Evolutionary conservation across 2,113 vertebrate genomes (phyloP), one percentile per base, ranked within the genome.

Genomic region (Xenopus borealis): DNA sequence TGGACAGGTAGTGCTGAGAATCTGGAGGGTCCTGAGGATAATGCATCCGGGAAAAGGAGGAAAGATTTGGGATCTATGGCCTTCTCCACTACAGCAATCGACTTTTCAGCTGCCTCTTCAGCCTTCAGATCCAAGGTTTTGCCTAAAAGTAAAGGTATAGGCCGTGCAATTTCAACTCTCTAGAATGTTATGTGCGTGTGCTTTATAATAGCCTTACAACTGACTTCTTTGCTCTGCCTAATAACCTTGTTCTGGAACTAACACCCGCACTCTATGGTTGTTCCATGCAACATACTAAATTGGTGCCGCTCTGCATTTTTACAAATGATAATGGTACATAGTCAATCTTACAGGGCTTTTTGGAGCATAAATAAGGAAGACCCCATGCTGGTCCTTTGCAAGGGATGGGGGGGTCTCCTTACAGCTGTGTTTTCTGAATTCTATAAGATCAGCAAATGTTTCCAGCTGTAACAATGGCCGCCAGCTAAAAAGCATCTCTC

Each of bases 1-100:
- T 98, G 97, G 96, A 91, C 93, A 69, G 90, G 94, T 90, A 99
- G 97, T 92, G 92, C 86, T 69, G 97, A 99, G 80, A 93, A 95
- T 90, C 91, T 95, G 89, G 94, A 95, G 82, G 91, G 87, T 85
- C 91, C 92, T 79, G 93, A 93, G 87, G 94, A 92, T 86, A 89
- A 88, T 88, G 82, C 84, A 81, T 83, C 92, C 75, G 91, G 92
- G 84, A 95, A 91, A 91, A 94, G 94, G 84, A 94, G 95, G 88
- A 97, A 95, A 85, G 96, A 98, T 86, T 94, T 98, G 80, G 94
- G 94, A 92, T 92, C 93, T 83, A 91, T 93, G 82, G 94, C 96
- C 83, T 93, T 96, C 82, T 99, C 96, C 83, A 96, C 96, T 84
- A 95, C 95, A 78, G 95, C 96, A 79, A 96, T 98, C 85, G 94